Base-by-base conservation (phyloP, 2,888 invertebrate species). In the Tromatobia lineatoria region DNA sequence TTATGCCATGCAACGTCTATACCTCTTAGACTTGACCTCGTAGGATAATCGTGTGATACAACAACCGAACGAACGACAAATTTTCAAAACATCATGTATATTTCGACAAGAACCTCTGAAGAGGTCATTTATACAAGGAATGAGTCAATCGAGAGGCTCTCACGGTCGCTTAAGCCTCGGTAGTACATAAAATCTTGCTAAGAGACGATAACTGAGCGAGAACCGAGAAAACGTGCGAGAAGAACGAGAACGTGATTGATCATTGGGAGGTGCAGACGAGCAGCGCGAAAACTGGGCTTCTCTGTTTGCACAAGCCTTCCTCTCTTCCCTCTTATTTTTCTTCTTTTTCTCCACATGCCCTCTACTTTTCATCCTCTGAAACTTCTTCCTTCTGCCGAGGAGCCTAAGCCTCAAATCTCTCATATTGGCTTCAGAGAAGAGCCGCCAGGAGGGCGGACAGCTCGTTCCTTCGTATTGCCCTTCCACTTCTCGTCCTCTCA, bases 211-310 rank as follows among this genome's bases (percentile, higher is more conserved):
- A 54, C 52, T 54, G 52, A 57, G 3, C 38, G 29, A 52, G 67
- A 74, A 29, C 23, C 54, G 42, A 61, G 69, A 74, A 59, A 71
- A 70, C 18, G 82, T 77, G 64, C 61, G n/a, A 70, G 81, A 77
- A 66, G 67, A 69, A 80, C 74, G 66, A 81, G 83, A 85, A 86
- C 85, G 89, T 91, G 91, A 91, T 91, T 90, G 90, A 91, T 91
- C 90, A 88, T 76, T 85, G 87, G 88, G 88, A 90, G 90, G 90
- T 90, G 90, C 87, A 86, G 90, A 90, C 90, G 73, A 82, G 88
- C 87, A 88, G 89, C 88, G 90, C 91, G 90, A 90, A 90, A 91
- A 90, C 89, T 61, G 89, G 89, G 90, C 89, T 91, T 88, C 88
- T 89, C 90, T 91, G 90, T 91, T 91, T 91, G 88, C 86, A 88